Conservation (phyloP, 2,888 invertebrate genomes). For the Tanytarsus gracilentus region DNA sequence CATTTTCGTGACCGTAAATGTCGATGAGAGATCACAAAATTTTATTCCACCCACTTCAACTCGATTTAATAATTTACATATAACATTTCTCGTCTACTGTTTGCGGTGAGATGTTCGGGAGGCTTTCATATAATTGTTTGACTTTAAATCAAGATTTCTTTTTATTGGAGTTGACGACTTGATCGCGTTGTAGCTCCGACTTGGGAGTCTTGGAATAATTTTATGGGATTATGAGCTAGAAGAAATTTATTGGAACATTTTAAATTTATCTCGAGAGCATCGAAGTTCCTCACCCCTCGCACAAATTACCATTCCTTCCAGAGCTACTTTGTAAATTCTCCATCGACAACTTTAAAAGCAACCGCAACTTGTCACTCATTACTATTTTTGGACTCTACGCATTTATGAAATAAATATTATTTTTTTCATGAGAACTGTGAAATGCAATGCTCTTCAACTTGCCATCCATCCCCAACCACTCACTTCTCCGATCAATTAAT, state of each 20-base stretch:
- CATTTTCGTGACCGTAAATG: constrained; percentile 5
- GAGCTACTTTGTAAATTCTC: too few species aligned
- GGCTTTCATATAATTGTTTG: constrained; percentile 1
- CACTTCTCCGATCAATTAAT: constrained; percentile 30
- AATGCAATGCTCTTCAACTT: constrained; percentile 14
- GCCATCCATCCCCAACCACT: constrained; percentile 18
- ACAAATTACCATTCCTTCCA: too few species aligned
- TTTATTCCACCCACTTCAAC: constrained; percentile 2
- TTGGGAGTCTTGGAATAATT: constrained; percentile 2
- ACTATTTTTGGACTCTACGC: background rate
- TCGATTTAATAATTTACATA: background rate
- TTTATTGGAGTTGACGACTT: background rate
- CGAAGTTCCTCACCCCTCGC: too few species aligned
- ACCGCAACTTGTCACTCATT: too few species aligned
- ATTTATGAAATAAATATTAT: background rate
- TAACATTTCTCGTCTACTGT: background rate
- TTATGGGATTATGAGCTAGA: too few species aligned
- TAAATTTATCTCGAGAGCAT: too few species aligned
- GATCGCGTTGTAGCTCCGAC: background rate
- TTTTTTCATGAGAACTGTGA: background rate
- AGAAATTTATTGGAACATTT: too few species aligned
- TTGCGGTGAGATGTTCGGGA: too few species aligned
- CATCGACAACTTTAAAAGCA: too few species aligned
- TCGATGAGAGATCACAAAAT: constrained; percentile 8
- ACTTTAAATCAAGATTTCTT: background rate